These are phyloP conservation scores for Emys orbicularis DNA, from an alignment of 2,797 vertebrate species.

Conservation along the genomic window DNA sequence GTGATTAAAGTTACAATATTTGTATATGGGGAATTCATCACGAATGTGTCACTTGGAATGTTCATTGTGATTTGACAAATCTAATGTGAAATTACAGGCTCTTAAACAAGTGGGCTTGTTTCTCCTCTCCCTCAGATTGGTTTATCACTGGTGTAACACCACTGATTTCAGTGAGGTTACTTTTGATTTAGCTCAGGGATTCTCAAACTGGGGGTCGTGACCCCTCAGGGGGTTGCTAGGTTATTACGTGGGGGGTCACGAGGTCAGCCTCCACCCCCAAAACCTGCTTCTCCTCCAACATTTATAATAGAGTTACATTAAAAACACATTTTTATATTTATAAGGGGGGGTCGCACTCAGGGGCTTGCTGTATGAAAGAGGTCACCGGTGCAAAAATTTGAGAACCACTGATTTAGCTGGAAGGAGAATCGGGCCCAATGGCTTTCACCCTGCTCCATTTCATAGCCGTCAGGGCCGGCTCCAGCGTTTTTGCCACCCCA, in stretches of 20 bases:
- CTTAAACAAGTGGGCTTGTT: background rate
- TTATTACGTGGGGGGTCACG: too few species aligned
- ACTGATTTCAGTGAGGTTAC: background rate
- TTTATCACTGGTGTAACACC: background rate
- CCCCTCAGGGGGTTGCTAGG: too few species aligned
- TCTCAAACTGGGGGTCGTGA: too few species aligned
- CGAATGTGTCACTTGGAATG: accelerated
- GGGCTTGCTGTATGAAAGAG: too few species aligned
- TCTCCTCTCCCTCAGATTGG: background rate
- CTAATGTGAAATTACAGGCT: conserved; percentile 5
- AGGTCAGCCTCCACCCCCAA: too few species aligned
- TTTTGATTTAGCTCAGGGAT: background rate
- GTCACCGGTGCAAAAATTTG: too few species aligned
- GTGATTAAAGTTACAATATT: background rate
- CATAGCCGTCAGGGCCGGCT: background rate
- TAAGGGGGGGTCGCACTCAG: too few species aligned
- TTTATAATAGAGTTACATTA: too few species aligned
- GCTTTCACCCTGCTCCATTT: background rate
- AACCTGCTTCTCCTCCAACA: too few species aligned
- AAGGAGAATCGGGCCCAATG: background rate
- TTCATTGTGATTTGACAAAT: background rate
- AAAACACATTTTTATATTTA: too few species aligned
- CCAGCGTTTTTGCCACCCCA: too few species aligned
- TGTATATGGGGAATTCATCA: background rate
- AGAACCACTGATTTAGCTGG: background rate